Evolutionary conservation across 2,888 invertebrate genomes (phyloP), one percentile per base, ranked within the genome.

Genomic region (Drosophila pseudotakahashii): DNA sequence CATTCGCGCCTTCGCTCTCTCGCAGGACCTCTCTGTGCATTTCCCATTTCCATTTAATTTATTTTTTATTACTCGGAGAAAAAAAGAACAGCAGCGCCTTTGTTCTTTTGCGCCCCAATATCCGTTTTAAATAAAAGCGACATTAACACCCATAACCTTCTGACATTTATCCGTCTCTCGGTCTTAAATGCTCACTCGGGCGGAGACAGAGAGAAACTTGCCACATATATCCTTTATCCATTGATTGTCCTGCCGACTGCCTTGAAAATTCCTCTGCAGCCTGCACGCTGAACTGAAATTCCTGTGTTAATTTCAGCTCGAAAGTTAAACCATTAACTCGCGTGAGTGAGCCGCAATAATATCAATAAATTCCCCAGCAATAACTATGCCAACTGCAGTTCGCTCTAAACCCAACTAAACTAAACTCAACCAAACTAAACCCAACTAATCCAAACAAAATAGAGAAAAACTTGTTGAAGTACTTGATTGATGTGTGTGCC

Each of bases 91-190:
- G 64, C 67, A 63, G 53, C 52, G 55, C 57, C 69, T 76, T 67
- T 66, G 62, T 77, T 67, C 73, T 57, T 71, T 58, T 67, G 30
- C 26, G 26, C 26, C 26, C 82, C 71, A 81, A 85, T 84, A 81
- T 74, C 84, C 89, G 84, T 79, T 84, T 84, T 81, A 82, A 88
- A 89, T 84, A 89, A 84, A 89, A 87, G 79, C 88, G 85, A 85
- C 82, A 88, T 84, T 89, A 84, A 84, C 89, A 85, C 82, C 85
- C 85, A 85, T 87, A 84, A 84, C 84, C 89, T 89, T 89, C 68
- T 84, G 84, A 88, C 88, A 84, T 84, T 89, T 88, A 77, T 64
- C 47, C 2, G 26, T 30, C 30, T 16, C 45, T 53, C 52, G 53
- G 73, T 75, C 77, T 85, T 84, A 80, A 83, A 85, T 76, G 78